These are phyloP conservation scores for Plutomurus gul DNA, from an alignment of 1,140 invertebrate species.

Conservation along the genomic window DNA sequence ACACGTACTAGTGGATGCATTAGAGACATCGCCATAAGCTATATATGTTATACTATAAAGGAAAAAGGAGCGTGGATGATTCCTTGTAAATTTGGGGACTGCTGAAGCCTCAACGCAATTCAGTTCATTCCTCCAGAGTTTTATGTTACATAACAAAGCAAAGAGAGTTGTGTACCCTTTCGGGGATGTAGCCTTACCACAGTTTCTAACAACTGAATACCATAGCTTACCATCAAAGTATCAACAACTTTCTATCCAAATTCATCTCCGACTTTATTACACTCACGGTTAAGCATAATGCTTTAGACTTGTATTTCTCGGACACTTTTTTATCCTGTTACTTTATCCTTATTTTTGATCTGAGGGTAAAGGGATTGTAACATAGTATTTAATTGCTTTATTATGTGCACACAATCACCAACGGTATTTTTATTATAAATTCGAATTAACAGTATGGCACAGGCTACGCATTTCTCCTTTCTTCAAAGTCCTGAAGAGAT, in stretches of 20 bases:
- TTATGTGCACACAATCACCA: slow-evolving; percentile 1
- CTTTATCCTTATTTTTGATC: background rate
- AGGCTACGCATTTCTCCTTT: background rate
- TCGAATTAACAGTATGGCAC: background rate
- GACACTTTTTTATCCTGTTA: background rate
- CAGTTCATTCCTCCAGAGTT: background rate
- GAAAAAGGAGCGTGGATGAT: background rate
- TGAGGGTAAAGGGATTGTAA: background rate
- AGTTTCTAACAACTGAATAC: background rate
- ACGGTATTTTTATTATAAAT: background rate
- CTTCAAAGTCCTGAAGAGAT: background rate
- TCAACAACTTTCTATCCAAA: background rate
- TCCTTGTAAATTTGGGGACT: background rate
- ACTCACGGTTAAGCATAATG: background rate
- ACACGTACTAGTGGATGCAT: too few relatives aligned
- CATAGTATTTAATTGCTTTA: slow-evolving; percentile 1
- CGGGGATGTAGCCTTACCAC: background rate
- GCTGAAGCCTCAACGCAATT: background rate
- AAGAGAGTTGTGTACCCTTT: background rate
- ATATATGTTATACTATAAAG: too few relatives aligned
- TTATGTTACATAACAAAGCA: slow-evolving; percentile 15
- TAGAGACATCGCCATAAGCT: too few relatives aligned
- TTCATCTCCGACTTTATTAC: background rate
- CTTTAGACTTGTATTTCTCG: background rate
- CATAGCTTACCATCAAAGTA: background rate